Base-by-base conservation (phyloP, 1,140 invertebrate genomes). In the Phymastichus coffea region DNA sequence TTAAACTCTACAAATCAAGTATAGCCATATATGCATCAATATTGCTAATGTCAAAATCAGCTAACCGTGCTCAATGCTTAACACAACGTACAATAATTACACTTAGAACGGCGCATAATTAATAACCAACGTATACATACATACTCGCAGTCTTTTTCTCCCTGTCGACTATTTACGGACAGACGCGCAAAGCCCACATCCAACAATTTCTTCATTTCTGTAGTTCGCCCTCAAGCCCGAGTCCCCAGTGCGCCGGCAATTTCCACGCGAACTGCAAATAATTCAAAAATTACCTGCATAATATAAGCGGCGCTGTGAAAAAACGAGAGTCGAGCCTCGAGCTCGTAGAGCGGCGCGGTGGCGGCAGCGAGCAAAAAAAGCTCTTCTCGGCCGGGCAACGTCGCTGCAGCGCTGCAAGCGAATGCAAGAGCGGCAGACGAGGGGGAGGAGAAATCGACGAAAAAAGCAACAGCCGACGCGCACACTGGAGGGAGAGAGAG, bases 211-310 rank as follows among this genome's bases (percentile, higher is more conserved):
- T 44, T 59, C 40, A 8, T 37, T 15, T 37, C 28, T 17, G 26
- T 35, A n/a, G 28, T 15, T 35, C 19, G 25, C 28, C 43, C 22
- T 14, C n/a, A n/a, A n/a, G n/a, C n/a, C n/a, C n/a, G n/a, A 23
- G 8, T 46, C 22, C 6, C n/a, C 8, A 12, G 3, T 1, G 20
- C 19, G 1, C 9, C 41, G 49, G 40, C 58, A 47, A 61, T 61
- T 49, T 40, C 37, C 52, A 49, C 25, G 41, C 28, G 41, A 47
- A 60, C 41, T 28, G 14, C 41, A 26, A 61, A 61, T 61, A 61
- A 61, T 55, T 61, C 51, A 55, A 61, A 61, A 60, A 61, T 55
- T 61, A 61, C 52, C 52, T 61, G 58, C 58, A 61, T 61, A 61
- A 61, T 61, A 54, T 55, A 61, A 55, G 43, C 51, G 26, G 28